Percentiles rank a stretch among this genome's conserved stretches.
phyloP scores from a whole-genome alignment of 1,140 invertebrate species.

The Oppia nitens region DNA sequence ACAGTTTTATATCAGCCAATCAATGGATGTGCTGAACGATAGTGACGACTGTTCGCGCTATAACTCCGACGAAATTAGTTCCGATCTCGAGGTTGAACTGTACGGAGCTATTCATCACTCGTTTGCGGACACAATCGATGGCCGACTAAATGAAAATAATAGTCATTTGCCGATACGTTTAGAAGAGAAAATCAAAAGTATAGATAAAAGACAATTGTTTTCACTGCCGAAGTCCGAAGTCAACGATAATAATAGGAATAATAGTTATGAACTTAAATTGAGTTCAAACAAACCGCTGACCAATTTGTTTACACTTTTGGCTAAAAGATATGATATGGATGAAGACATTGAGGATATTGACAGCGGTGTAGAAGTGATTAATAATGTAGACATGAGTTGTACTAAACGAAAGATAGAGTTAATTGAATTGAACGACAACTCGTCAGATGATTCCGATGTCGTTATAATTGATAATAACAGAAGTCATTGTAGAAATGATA shows the following conservation, averaged over 20 bases:
- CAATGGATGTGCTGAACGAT: no score
- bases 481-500: not conserved
- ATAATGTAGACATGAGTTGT: not conserved
- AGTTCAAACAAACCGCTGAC: not conserved
- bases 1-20: no score
- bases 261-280: not conserved
- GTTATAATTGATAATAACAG: not conserved
- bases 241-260: not conserved
- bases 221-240: not conserved
- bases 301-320: not conserved
- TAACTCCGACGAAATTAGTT: slow-evolving; percentile 11
- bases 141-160: not conserved
- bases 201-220: not conserved
- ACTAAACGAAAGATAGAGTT: not conserved
- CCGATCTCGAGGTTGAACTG: slow-evolving; percentile 4
- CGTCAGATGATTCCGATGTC: not conserved
- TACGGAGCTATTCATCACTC: slow-evolving; percentile 9
- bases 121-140: not conserved
- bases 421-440: not conserved
- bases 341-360: not conserved
- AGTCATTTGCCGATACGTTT: not conserved
- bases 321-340: no score
- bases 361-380: not conserved
- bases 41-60: slow-evolving; percentile 5
- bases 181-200: not conserved